Evolutionary conservation across 1,140 invertebrate genomes (phyloP), one percentile per base, ranked within the genome.

Genomic region (Pachyrhynchus sulphureomaculatus): DNA sequence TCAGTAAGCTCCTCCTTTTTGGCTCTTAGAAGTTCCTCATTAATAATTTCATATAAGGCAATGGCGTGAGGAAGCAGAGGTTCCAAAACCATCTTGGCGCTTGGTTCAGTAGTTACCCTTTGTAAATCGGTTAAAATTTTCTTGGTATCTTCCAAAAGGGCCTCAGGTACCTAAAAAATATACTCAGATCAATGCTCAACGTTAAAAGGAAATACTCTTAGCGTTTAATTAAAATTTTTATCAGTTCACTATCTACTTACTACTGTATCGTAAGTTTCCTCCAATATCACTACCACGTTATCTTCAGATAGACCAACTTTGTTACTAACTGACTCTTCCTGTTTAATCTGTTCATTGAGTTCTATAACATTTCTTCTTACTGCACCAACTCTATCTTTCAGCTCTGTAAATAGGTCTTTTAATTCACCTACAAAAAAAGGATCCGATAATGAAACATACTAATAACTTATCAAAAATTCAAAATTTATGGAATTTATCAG

Each of bases 331-430:
- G 15, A 13, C 3, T 8, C 8, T 9, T 2, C 21, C 18, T 41
- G 2, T 13, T 6, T 21, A 15, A 23, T 20, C 6, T 34, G 58
- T 26, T 45, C 52, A 17, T 61, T 68, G 15, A 72, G 37, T 8
- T 66, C 55, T 34, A 56, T 64, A 23, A 75, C 70, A 58, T 70
- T 74, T 49, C 73, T 64, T 51, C 69, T 70, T 15, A 75, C 68
- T 57, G 68, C 68, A 13, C 45, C 20, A 4, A 67, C 62, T 59
- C 70, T 62, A 52, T 54, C 58, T 53, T 69, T 68, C 24, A 75
- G 47, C 8, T 62, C 47, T 4, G 53, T 61, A 58, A 74, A 68
- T 12, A 15, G 2, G 1, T 44, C 57, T 33, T 39, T 54, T 26
- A 42, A 32, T 49, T 49, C 47, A 15, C 47, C 47, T 49, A 20